A percentile compares a stretch with the other conserved stretches of the same genome.
Conservation (phyloP, 1,140 invertebrate genomes). For the Rhopalosiphum maidis region DNA sequence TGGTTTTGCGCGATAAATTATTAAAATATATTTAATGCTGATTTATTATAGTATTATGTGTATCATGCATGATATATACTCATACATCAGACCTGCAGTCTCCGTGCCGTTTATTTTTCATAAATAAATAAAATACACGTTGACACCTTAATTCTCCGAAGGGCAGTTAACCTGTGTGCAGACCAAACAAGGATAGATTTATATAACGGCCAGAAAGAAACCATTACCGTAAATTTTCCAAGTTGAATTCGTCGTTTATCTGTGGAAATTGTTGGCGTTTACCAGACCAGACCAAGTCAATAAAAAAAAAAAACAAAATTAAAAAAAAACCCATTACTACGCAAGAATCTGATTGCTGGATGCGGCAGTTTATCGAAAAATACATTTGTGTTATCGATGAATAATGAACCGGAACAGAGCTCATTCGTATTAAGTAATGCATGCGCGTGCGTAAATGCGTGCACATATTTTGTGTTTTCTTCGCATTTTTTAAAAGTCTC, state of each 20-base stretch:
- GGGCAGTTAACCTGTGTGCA: neutral
- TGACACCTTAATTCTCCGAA: neutral
- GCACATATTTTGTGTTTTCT: neutral
- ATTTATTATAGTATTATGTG: neutral
- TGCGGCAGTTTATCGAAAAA: neutral
- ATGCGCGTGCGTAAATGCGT: neutral
- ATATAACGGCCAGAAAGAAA: neutral
- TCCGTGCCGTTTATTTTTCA: neutral
- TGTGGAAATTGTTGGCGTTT: neutral
- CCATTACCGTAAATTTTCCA: constrained; percentile 31
- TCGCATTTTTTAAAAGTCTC: neutral
- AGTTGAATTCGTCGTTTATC: constrained; percentile 27
- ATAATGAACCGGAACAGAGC: neutral
- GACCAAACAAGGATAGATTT: constrained; percentile 4
- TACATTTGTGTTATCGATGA: neutral
- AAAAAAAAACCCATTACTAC: neutral
- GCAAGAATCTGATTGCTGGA: neutral
- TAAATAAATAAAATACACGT: neutral
- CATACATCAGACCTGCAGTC: neutral
- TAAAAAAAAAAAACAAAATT: neutral
- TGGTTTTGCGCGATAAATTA: neutral
- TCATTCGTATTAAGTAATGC: neutral
- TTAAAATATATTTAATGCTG: neutral
- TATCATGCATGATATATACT: neutral
- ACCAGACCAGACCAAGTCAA: neutral